These are phyloP conservation scores for Xerus rutilus DNA, from an alignment of 2,797 vertebrate genomes.

Conservation along the genomic window DNA sequence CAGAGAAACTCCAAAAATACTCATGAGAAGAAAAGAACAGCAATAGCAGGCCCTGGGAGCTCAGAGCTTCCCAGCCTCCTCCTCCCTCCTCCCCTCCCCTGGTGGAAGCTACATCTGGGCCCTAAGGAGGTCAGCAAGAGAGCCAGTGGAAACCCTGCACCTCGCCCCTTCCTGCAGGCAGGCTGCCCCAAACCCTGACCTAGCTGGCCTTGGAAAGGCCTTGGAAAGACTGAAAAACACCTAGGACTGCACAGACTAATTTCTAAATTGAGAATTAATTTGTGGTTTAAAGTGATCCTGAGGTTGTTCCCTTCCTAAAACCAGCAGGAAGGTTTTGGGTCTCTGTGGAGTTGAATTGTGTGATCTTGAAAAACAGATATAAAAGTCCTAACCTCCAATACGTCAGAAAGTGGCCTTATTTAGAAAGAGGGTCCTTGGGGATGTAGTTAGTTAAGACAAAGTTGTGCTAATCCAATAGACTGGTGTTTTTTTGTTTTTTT, in stretches of 20 bases:
- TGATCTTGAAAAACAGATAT: not conserved
- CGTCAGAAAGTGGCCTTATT: not conserved
- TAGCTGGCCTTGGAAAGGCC: not conserved
- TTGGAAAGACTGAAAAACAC: not conserved
- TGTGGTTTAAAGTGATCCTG: not conserved
- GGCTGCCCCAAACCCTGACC: not conserved
- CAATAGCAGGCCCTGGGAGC: not conserved
- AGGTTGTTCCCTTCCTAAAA: not conserved
- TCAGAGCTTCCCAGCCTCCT: no score
- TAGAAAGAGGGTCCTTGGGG: not conserved
- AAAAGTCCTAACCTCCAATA: not conserved
- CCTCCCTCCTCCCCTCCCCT: not conserved
- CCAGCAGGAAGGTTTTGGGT: not conserved
- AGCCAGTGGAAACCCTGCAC: not conserved
- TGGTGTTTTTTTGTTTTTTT: not conserved
- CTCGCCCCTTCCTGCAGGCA: not conserved
- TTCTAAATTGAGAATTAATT: not conserved
- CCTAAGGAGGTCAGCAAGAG: not conserved
- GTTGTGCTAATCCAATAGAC: not conserved
- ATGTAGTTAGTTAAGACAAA: not conserved
- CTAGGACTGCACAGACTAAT: not conserved
- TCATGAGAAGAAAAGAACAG: not conserved
- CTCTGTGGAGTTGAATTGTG: not conserved
- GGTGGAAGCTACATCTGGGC: not conserved
- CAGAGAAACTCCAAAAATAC: not conserved